Evolutionary conservation across 2,797 vertebrate genomes (phyloP).

Genomic region (Hemitrygon akajei): DNA sequence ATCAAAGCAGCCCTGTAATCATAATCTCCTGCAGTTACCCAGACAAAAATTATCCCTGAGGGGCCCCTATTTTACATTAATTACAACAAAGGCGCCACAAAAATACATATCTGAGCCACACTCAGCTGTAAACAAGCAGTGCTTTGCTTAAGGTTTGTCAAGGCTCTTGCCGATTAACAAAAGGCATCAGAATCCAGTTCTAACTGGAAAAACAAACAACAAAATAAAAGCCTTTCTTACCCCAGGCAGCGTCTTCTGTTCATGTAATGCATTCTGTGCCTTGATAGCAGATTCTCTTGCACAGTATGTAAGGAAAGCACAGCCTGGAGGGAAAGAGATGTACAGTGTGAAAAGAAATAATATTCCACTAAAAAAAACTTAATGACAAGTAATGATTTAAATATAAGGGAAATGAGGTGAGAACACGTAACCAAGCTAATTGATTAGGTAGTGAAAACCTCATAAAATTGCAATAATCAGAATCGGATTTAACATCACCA

Average conservation of each 20-base stretch:
- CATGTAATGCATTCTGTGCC: conserved; percentile 94
- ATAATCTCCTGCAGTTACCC: conserved; percentile 33
- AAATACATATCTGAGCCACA: conserved; percentile 22
- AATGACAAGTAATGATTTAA: too few relatives aligned
- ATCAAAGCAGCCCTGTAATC: conserved; percentile 24
- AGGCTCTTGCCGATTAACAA: conserved; percentile 26
- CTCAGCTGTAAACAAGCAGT: conserved; percentile 3
- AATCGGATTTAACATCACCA: too few relatives aligned
- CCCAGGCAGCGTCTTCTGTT: conserved; percentile 97
- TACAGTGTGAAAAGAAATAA: conserved; percentile 21
- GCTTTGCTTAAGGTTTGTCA: conserved; percentile 28
- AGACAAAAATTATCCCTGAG: conserved; percentile 39
- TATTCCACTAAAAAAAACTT: background rate
- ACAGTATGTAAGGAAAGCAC: conserved; percentile 96
- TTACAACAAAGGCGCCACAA: conserved; percentile 66
- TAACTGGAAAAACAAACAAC: background rate
- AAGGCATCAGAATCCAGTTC: conserved; percentile 9
- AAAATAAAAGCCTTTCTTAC: conserved; percentile 62
- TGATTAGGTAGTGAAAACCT: too few relatives aligned
- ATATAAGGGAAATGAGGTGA: background rate
- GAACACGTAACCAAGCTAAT: background rate
- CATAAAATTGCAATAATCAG: too few relatives aligned
- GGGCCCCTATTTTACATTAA: conserved; percentile 67
- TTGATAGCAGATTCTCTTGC: conserved; percentile 97
- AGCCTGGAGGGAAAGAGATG: conserved; percentile 65